Evolutionary conservation across 2,113 vertebrate genomes (phyloP).

Genomic region (Microcebus lehilahytsara): DNA sequence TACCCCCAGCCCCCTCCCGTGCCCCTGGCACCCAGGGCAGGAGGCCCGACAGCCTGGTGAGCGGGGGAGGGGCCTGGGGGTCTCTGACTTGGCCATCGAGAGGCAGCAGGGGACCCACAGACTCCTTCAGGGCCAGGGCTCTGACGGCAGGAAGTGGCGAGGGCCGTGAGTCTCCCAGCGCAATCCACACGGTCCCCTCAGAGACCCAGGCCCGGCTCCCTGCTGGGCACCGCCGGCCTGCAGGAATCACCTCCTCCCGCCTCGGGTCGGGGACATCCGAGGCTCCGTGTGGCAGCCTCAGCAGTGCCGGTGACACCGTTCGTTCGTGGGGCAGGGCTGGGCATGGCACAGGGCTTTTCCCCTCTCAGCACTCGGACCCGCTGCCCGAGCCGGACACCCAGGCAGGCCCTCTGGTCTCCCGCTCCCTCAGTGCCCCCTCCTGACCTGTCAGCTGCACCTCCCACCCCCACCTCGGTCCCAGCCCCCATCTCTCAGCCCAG

Average conservation of each 20-base stretch:
- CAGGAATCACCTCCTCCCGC: background rate
- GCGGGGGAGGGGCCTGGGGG: background rate
- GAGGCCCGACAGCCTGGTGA: background rate
- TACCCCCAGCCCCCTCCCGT: background rate
- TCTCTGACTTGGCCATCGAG: background rate
- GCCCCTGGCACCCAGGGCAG: background rate
- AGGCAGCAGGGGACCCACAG: background rate
- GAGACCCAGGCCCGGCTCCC: background rate
- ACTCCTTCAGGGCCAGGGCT: background rate
- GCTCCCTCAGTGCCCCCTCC: no score
- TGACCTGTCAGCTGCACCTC: background rate
- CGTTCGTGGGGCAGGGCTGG: background rate
- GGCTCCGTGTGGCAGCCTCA: rapidly evolving
- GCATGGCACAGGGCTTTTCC: background rate
- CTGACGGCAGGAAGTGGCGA: background rate
- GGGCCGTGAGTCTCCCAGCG: background rate
- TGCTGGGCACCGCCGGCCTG: background rate
- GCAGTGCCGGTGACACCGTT: rapidly evolving
- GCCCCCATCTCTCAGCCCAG: background rate
- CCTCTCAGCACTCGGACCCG: background rate
- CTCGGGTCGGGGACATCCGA: background rate
- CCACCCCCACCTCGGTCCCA: background rate
- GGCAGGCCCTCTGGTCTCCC: background rate
- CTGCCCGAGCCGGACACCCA: background rate
- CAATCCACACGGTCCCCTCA: background rate